Percentiles rank a stretch among this genome's conserved stretches.
phyloP scores from a whole-genome alignment of 2,797 vertebrate species.

The Gymnopithys bicolor region DNA sequence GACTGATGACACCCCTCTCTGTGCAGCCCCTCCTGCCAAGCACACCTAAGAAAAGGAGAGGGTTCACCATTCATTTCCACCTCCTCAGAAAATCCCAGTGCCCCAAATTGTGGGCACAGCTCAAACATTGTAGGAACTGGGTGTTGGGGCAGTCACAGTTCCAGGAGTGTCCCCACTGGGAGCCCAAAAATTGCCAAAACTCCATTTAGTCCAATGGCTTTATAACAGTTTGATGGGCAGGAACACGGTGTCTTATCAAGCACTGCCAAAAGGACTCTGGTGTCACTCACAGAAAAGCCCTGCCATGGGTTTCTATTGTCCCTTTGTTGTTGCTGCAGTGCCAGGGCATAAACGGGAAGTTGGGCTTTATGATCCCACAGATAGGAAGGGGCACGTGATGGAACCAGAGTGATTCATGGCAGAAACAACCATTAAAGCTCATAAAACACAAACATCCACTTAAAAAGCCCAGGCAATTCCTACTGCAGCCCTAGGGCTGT shows the following conservation, averaged over 20 bases:
- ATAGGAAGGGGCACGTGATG: rapidly evolving
- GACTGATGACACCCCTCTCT: rapidly evolving
- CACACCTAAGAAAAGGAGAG: rapidly evolving
- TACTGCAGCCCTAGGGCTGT: rapidly evolving
- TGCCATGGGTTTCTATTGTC: not conserved
- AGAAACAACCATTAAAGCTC: not conserved
- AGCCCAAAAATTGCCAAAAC: not conserved
- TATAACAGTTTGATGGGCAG: not conserved
- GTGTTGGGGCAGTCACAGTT: not conserved
- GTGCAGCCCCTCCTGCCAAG: not conserved
- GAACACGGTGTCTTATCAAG: not conserved
- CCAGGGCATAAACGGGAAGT: not conserved
- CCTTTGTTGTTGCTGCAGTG: not conserved
- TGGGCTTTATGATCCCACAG: not conserved
- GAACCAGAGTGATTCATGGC: not conserved
- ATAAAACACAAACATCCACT: not conserved
- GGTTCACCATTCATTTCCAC: not conserved
- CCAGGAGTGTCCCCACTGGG: rapidly evolving
- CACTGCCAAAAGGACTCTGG: not conserved
- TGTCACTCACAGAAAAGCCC: not conserved
- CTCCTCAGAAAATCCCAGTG: not conserved
- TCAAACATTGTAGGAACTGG: not conserved
- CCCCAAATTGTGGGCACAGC: rapidly evolving
- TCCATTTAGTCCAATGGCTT: not conserved
- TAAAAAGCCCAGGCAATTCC: rapidly evolving